Evolutionary conservation across 2,888 invertebrate genomes (phyloP), one percentile per base, ranked within the genome.

Genomic region (Omphaloscelis lunosa): DNA sequence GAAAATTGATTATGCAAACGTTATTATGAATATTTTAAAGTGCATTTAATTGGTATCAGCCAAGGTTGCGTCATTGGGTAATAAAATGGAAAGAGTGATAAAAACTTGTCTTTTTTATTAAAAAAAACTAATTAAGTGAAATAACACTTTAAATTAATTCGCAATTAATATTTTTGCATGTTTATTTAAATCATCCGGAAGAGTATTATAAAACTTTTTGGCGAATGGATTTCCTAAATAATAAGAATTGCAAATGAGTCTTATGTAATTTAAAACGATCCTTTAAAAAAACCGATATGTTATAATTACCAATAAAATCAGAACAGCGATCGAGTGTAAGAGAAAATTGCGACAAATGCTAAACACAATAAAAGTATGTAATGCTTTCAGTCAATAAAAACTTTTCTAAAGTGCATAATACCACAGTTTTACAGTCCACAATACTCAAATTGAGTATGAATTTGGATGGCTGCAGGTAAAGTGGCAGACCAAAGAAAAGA

Each of bases 1-100:
- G 85, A 91, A 90, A 88, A 89, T 84, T 79, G 68, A 83, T 87
- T 90, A 87, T 77, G 79, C 77, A 85, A 79, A 77, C 58, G 68
- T 71, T 77, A 72, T 17, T 77, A 53, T 62, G n/a, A 15, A 29
- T 15, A 20, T 51, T 45, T 66, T 66, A 68, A 77, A 77, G 41
- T 76, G 61, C 8, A 67, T 72, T 82, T 77, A 79, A 78, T 79
- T 58, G 29, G 62, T 20, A 34, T 61, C 58, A 61, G 27, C 15
- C n/a, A 45, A 39, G 27, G 23, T 65, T 63, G 17, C 34, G 27
- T 66, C 53, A 48, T 82, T 75, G 17, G n/a, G 20, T 79, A 72
- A 87, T 39, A 68, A 56, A 29, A 72, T 12, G 61, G 2, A 72
- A 68, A 48, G 66, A 53, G 29, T 17, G 27, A 56, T 29, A 2